Evolutionary conservation across 2,113 vertebrate genomes (phyloP).

Genomic region (Crotalus tigris): DNA sequence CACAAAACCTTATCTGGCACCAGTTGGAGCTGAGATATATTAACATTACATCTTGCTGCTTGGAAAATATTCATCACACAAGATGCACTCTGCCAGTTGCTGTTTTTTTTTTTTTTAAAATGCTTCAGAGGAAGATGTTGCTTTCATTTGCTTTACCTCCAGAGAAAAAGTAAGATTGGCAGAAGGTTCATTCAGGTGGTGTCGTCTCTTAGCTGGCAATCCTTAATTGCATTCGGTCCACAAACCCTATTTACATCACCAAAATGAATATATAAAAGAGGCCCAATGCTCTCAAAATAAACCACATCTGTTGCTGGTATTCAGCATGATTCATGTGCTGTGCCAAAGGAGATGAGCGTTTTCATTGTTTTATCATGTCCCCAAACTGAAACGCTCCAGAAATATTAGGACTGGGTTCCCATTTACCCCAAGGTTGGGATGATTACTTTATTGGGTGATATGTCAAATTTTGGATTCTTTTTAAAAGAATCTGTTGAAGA

Average conservation of each 20-base stretch:
- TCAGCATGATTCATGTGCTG: background rate
- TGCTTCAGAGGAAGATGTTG: slow-evolving; percentile 24
- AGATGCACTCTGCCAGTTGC: background rate
- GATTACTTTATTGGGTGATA: slow-evolving; percentile 21
- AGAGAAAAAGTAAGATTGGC: slow-evolving; percentile 24
- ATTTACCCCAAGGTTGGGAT: background rate
- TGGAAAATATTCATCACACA: background rate
- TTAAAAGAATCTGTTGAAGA: background rate
- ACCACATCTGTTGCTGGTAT: background rate
- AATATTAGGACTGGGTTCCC: background rate
- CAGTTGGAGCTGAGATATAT: slow-evolving; percentile 25
- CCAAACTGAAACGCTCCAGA: background rate
- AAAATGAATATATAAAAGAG: slow-evolving; percentile 45
- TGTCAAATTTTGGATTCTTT: slow-evolving; percentile 27
- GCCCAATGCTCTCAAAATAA: slow-evolving; percentile 35
- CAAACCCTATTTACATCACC: slow-evolving; percentile 10
- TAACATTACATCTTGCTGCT: slow-evolving; percentile 6
- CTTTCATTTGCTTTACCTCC: slow-evolving; percentile 47
- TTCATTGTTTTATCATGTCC: slow-evolving; percentile 7
- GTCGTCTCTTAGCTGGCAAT: slow-evolving; percentile 26
- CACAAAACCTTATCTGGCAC: background rate
- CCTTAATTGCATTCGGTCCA: slow-evolving; percentile 13
- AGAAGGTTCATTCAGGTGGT: background rate
- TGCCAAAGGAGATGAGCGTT: slow-evolving; percentile 21
- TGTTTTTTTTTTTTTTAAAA: background rate